Evolutionary conservation across 2,797 vertebrate species (phyloP).

Genomic region (Cirrhinus molitorella): DNA sequence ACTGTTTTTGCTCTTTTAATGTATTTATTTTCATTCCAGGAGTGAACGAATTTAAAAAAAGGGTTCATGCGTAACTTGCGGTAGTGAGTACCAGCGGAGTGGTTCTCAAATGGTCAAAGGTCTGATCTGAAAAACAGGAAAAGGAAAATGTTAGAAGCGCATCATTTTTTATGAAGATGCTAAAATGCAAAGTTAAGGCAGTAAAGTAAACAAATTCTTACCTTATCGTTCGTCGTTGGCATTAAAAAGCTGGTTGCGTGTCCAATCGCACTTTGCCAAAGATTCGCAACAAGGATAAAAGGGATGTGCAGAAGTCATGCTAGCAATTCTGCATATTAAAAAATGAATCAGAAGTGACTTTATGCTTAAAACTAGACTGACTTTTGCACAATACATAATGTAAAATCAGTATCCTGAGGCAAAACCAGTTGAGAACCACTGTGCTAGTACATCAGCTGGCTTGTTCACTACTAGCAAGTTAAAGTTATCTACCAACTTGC

Average conservation of each 20-base stretch:
- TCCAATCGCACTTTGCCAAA: not conserved
- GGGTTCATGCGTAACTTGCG: slow-evolving; percentile 12
- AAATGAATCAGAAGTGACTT: not conserved
- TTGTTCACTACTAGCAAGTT: not conserved
- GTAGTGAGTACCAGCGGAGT: not conserved
- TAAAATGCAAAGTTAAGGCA: not conserved
- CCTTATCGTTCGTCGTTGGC: not conserved
- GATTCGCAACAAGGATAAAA: slow-evolving; percentile 31
- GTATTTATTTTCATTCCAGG: slow-evolving; percentile 42
- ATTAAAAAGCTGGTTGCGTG: not conserved
- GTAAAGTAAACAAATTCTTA: not conserved
- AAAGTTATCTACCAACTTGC: not conserved
- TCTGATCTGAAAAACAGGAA: not conserved
- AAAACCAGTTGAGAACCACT: slow-evolving; percentile 2
- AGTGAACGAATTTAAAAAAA: slow-evolving; percentile 42
- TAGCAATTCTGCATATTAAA: slow-evolving; percentile 45
- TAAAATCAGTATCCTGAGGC: no score
- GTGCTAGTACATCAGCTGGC: not conserved
- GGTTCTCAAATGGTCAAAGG: slow-evolving; percentile 10
- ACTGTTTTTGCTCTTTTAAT: slow-evolving; percentile 19
- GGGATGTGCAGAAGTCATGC: slow-evolving; percentile 74
- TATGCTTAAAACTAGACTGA: not conserved
- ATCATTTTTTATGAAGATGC: not conserved
- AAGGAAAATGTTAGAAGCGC: not conserved
- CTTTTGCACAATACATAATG: not conserved